Evolutionary conservation across 2,797 vertebrate species (phyloP), one percentile per base, ranked within the genome.

Genomic region (Danio albolineatus): DNA sequence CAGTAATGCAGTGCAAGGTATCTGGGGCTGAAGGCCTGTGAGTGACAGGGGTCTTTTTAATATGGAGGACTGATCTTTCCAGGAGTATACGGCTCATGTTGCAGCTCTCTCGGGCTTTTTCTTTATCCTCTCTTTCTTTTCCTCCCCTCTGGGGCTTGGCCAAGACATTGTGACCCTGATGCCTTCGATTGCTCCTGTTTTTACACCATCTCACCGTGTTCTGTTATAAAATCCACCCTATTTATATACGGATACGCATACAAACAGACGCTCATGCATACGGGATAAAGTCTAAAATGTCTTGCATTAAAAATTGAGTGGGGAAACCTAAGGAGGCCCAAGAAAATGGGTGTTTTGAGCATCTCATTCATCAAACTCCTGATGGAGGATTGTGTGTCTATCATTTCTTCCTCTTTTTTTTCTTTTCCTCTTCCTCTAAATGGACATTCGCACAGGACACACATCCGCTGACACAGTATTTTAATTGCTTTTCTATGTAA

Each of bases 361-460:
- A 79, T 89, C 84, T 89, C 93, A 90, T 95, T 94, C 92, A 88
- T 92, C 91, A 91, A 88, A 85, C 85, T 89, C 87, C 86, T 82
- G 72, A 60, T 36, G 84, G 82, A 89, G 88, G 85, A 82, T 86
- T 65, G 69, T 88, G 91, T 81, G 82, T 89, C 88, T 89, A 89
- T 94, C 89, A 88, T 76, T 88, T 77, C 79, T 65, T 65, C 70
- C 2, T 69, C 57, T 51, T 17, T 74, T 56, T 54, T 43, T 2
- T 62, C 46, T 51, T 44, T 9, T 81, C 79, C 73, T 48, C 56
- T 53, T 73, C 73, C 70, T 44, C 38, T 19, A 54, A 53, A 16
- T n/a, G 19, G 44, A 6, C 19, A 2, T 71, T 28, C 8, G 38
- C 38, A 62, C 16, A 53, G 43, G 76, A 61, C 56, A 12, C n/a